These are phyloP conservation scores for Lasaia peninsularis DNA, from an alignment of 1,140 invertebrate genomes.

Conservation along the genomic window DNA sequence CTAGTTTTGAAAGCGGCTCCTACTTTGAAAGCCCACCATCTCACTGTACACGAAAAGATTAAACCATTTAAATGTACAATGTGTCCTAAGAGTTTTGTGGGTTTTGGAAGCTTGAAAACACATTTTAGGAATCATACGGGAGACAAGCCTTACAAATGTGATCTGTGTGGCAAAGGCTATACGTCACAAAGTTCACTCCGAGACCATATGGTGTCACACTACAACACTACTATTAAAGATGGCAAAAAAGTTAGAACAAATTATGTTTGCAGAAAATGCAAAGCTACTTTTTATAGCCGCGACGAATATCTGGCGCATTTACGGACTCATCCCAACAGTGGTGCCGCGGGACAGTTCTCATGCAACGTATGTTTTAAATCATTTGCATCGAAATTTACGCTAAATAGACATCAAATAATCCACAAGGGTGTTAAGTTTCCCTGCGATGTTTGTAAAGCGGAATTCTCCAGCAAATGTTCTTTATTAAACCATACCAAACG, in stretches of 20 bases:
- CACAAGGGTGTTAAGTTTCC: neutral
- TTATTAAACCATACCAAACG: neutral
- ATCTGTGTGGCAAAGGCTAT: conserved; percentile 7
- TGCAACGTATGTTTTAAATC: neutral
- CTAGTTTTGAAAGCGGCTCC: conserved; percentile 12
- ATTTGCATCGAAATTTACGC: neutral
- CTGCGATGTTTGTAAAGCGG: neutral
- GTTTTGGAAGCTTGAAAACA: neutral
- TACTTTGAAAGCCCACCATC: conserved; percentile 13
- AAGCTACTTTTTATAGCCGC: neutral
- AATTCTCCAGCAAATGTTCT: neutral
- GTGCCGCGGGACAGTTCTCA: neutral
- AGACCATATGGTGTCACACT: neutral
- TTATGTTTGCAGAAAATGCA: neutral
- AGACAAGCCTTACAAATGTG: conserved; percentile 14
- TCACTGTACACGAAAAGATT: conserved; percentile 17
- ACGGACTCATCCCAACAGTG: neutral
- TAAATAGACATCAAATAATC: neutral
- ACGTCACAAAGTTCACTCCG: neutral
- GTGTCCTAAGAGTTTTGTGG: conserved; percentile 10
- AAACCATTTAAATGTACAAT: conserved; percentile 13
- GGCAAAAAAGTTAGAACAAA: neutral
- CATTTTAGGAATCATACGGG: conserved; percentile 15
- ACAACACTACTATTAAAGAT: neutral
- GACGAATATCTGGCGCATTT: neutral